A percentile compares a stretch with the other conserved stretches of the same genome.
These are phyloP conservation scores for Boulengeromyrus knoepffleri DNA, from an alignment of 2,113 vertebrate species.

Conservation along the genomic window DNA sequence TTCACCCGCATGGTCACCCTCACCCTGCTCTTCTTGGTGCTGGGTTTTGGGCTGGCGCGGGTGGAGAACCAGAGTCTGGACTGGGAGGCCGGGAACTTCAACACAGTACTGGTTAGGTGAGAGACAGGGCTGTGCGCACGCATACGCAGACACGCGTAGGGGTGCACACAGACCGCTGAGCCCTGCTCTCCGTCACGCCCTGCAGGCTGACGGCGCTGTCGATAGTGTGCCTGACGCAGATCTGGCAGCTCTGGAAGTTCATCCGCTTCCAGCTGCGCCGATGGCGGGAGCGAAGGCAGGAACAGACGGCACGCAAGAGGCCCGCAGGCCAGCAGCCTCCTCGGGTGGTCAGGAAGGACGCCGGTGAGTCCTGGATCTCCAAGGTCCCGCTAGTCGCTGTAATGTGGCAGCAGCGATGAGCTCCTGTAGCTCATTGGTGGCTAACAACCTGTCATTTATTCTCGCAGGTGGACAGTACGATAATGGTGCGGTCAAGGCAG, in stretches of 20 bases:
- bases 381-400: neutral
- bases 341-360: slow-evolving; percentile 76
- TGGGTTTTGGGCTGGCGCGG: slow-evolving; percentile 86
- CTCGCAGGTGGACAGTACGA: slow-evolving; percentile 74
- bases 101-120: slow-evolving; percentile 84
- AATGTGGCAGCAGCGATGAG: neutral
- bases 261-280: slow-evolving; percentile 93
- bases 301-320: slow-evolving; percentile 77
- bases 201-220: slow-evolving; percentile 79
- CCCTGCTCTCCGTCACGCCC: neutral
- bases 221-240: slow-evolving; percentile 83
- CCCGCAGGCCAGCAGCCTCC: slow-evolving; percentile 58
- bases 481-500: slow-evolving; percentile 84
- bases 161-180: neutral
- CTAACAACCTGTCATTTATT: neutral
- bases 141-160: neutral
- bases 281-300: slow-evolving; percentile 81
- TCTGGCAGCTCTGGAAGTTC: slow-evolving; percentile 95
- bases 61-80: slow-evolving; percentile 79
- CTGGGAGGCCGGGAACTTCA: slow-evolving; percentile 82
- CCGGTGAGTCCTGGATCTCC: slow-evolving; percentile 56
- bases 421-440: neutral
- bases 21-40: slow-evolving; percentile 83
- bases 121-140: slow-evolving; percentile 24
- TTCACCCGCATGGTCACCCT: slow-evolving; percentile 83